These are phyloP conservation scores for Paratilapia polleni DNA, from an alignment of 2,113 vertebrate genomes.

Conservation along the genomic window DNA sequence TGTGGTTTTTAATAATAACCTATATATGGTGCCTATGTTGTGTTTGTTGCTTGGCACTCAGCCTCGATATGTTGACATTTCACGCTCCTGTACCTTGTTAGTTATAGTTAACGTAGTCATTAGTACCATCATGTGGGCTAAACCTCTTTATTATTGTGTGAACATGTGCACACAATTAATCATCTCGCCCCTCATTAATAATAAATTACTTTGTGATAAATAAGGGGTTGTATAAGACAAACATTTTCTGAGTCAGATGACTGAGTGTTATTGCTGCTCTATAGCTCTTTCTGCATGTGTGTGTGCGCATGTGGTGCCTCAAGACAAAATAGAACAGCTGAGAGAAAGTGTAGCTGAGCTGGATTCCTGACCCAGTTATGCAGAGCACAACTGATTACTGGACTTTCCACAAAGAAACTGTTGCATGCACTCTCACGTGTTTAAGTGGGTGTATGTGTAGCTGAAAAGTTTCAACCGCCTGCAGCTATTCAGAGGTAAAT, in stretches of 20 bases:
- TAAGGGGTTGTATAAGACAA: slow-evolving; percentile 18
- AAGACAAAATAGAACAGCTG: slow-evolving; percentile 54
- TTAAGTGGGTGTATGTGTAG: neutral
- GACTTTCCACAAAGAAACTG: neutral
- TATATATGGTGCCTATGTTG: neutral
- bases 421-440: neutral
- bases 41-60: too few species aligned
- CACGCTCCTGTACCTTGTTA: neutral
- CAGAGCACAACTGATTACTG: slow-evolving; percentile 23
- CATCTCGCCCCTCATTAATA: neutral
- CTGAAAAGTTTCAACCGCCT: neutral
- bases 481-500: slow-evolving; percentile 53
- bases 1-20: neutral
- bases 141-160: neutral
- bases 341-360: slow-evolving; percentile 27
- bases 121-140: neutral
- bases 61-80: neutral
- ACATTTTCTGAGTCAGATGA: slow-evolving; percentile 56
- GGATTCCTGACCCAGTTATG: slow-evolving; percentile 58
- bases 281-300: slow-evolving; percentile 17
- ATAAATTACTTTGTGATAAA: slow-evolving; percentile 17
- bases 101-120: neutral
- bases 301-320: slow-evolving; percentile 5
- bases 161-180: neutral
- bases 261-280: slow-evolving; percentile 38